These are phyloP conservation scores for Pachliopta kotzebuea DNA, from an alignment of 2,888 invertebrate species.

Conservation along the genomic window DNA sequence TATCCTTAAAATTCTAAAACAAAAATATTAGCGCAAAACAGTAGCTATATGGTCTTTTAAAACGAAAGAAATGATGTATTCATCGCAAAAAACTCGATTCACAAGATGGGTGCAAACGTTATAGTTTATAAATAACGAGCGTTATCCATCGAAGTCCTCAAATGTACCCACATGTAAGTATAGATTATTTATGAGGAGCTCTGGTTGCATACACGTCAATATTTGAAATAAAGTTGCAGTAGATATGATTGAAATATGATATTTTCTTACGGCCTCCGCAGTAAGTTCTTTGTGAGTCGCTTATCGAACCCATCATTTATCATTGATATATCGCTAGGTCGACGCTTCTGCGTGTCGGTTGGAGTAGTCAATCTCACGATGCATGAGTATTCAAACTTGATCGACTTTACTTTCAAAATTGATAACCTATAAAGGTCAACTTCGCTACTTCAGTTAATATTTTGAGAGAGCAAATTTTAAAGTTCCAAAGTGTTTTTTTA, in stretches of 20 bases:
- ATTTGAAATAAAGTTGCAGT: slow-evolving; percentile 41
- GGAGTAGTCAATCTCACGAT: slow-evolving; percentile 55
- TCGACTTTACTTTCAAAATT: slow-evolving; percentile 30
- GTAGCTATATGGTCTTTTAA: too few species aligned
- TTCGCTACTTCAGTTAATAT: slow-evolving; percentile 4
- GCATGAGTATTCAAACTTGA: slow-evolving; percentile 41
- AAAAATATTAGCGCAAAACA: too few species aligned
- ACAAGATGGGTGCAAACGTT: neutral
- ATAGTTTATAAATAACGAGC: slow-evolving; percentile 11
- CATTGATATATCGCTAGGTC: slow-evolving; percentile 63
- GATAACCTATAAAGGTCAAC: slow-evolving; percentile 26
- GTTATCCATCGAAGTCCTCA: neutral
- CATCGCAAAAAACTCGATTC: neutral
- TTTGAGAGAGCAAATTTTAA: neutral
- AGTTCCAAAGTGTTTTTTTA: too few species aligned
- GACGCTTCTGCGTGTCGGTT: slow-evolving; percentile 48
- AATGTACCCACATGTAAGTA: neutral
- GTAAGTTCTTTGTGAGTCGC: slow-evolving; percentile 45
- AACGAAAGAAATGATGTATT: too few species aligned
- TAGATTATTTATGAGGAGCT: slow-evolving; percentile 36
- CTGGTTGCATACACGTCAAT: slow-evolving; percentile 41
- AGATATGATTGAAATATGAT: slow-evolving; percentile 54
- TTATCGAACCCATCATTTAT: slow-evolving; percentile 61
- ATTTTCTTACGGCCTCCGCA: slow-evolving; percentile 43
- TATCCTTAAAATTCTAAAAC: too few species aligned